Conservation (phyloP, 2,113 vertebrate genomes). For the Strigops habroptila region DNA sequence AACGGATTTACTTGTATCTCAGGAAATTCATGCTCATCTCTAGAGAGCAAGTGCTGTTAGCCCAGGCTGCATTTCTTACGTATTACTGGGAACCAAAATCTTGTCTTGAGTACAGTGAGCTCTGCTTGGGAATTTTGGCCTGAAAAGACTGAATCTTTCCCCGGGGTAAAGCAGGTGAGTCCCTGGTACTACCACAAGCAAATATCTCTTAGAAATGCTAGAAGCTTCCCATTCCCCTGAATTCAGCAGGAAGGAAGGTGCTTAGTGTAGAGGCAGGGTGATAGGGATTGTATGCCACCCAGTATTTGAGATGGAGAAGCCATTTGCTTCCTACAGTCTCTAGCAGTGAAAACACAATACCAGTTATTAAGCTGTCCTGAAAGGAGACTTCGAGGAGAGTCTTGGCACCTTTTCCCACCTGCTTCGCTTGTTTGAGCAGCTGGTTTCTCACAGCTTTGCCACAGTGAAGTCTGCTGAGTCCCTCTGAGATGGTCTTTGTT, state of each 20-base stretch:
- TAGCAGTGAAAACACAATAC: neutral
- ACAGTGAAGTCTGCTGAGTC: accelerated
- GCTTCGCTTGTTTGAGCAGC: neutral
- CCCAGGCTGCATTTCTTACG: neutral
- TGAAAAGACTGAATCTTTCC: neutral
- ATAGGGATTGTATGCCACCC: neutral
- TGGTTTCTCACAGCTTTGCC: neutral
- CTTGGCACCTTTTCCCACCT: neutral
- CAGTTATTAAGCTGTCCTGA: neutral
- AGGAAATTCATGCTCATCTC: neutral
- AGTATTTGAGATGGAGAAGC: accelerated
- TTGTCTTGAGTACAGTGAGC: neutral
- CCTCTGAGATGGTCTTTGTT: neutral
- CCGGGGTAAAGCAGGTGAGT: neutral
- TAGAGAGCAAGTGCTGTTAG: neutral
- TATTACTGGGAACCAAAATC: neutral
- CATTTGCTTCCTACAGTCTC: neutral
- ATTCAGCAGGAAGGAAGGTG: neutral
- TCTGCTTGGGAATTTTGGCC: neutral
- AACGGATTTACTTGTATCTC: constrained; percentile 14
- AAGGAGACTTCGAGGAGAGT: neutral
- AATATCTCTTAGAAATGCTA: neutral
- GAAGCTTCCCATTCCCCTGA: neutral
- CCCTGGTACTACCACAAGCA: neutral
- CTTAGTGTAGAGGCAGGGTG: neutral